A percentile compares a stretch with the other conserved stretches of the same genome.
phyloP scores from a whole-genome alignment of 2,113 vertebrate genomes.

The Platichthys stellatus region DNA sequence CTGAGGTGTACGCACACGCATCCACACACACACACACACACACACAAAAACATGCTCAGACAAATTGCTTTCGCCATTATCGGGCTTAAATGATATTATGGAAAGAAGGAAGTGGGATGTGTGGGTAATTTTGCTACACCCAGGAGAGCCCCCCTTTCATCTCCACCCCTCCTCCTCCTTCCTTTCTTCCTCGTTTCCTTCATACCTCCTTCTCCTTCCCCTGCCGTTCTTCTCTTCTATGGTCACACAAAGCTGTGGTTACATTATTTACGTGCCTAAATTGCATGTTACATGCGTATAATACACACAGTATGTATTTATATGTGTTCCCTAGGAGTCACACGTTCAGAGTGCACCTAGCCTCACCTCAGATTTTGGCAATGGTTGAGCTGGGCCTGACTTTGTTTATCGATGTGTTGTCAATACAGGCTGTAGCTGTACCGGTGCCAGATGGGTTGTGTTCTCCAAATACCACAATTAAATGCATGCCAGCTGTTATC shows the following conservation, averaged over 20 bases:
- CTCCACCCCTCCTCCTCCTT: constrained; percentile 34
- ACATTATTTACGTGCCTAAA: background rate
- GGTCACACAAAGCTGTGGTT: background rate
- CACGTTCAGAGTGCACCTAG: background rate
- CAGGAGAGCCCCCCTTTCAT: constrained; percentile 57
- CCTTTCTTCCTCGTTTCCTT: constrained; percentile 37
- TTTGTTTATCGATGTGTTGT: background rate
- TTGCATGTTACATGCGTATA: background rate
- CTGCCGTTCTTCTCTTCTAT: background rate
- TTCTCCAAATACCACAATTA: constrained; percentile 10
- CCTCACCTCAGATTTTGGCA: background rate
- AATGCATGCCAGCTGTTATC: background rate
- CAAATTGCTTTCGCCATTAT: constrained; percentile 79
- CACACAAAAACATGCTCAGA: constrained; percentile 68
- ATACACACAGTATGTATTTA: background rate
- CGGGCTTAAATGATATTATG: constrained; percentile 75
- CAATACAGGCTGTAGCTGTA: background rate
- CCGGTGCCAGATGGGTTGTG: constrained; percentile 9
- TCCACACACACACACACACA: constrained; percentile 28
- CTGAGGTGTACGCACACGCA: constrained; percentile 68
- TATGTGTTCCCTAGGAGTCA: background rate
- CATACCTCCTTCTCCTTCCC: constrained; percentile 24
- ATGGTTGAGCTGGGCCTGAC: background rate
- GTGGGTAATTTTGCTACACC: constrained; percentile 72
- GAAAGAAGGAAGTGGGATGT: constrained; percentile 77